phyloP scores from a whole-genome alignment of 1,140 invertebrate species.

The Plectrocnemia conspersa region DNA sequence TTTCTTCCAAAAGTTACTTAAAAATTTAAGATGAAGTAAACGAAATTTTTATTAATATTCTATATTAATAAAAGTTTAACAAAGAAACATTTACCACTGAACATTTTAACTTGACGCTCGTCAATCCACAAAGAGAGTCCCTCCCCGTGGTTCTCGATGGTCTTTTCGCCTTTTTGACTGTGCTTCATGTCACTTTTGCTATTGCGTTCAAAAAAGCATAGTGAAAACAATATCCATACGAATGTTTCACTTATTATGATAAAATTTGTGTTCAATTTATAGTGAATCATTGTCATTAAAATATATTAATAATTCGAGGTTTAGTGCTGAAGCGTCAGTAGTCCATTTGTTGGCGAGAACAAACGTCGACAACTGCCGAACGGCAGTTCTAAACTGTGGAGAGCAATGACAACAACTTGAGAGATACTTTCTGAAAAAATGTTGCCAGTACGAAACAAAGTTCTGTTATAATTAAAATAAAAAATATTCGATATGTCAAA shows the following conservation, averaged over 20 bases:
- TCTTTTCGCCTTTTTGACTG: slow-evolving; percentile 38
- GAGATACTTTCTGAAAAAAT: too few relatives aligned
- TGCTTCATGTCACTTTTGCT: slow-evolving; percentile 27
- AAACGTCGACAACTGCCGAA: background rate
- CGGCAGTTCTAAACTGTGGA: background rate
- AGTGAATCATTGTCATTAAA: background rate
- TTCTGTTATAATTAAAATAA: too few relatives aligned
- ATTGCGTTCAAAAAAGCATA: slow-evolving; percentile 16
- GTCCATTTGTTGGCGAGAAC: background rate
- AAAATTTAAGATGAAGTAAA: too few relatives aligned
- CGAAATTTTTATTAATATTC: background rate
- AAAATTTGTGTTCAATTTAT: background rate
- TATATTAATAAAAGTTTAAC: background rate
- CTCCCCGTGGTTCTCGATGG: slow-evolving; percentile 46
- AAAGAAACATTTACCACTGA: slow-evolving; percentile 62
- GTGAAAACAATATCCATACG: slow-evolving; percentile 9
- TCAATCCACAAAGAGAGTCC: slow-evolving; percentile 84
- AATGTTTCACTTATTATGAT: background rate
- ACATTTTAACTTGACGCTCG: slow-evolving; percentile 81
- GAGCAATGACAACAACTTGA: background rate
- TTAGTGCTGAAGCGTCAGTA: background rate
- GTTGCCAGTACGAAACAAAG: too few relatives aligned
- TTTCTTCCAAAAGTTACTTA: background rate
- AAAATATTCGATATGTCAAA: too few relatives aligned
- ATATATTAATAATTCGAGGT: too few relatives aligned